Evolutionary conservation across 2,113 vertebrate genomes (phyloP), one percentile per base, ranked within the genome.

Genomic region (Monopterus albus): DNA sequence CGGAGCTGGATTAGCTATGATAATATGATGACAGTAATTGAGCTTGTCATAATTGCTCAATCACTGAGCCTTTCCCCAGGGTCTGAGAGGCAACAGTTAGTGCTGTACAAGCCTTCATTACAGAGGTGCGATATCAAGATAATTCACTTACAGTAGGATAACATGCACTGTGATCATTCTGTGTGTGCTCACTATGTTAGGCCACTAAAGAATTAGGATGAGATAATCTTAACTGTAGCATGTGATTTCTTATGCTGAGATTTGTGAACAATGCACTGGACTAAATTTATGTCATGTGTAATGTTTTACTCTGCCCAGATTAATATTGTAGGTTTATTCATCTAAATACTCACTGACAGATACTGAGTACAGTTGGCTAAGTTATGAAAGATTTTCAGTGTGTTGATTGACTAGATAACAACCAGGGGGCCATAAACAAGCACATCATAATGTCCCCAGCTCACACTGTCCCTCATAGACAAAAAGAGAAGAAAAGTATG

Each of bases 1-100:
- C 78, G 57, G 79, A 78, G 78, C 68, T 83, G 85, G 88, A 92
- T 92, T 91, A 91, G 91, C 83, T 90, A 86, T 82, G 89, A 92
- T 93, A 92, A 93, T 89, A 91, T 89, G 91, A 89, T 92, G 90
- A 92, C 91, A 91, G 90, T 94, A 93, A 92, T 93, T 93, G 91
- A 92, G 88, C 91, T 91, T 83, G 85, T 91, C 89, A 89, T 91
- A 92, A 92, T 92, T 93, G 91, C 86, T 91, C 89, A 91, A 91
- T 92, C 92, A 90, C 79, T 1, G 78, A 85, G 82, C 59, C 85
- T 82, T 79, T 89, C 88, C 91, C 90, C 31, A 33, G 89, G 88
- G 87, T 81, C 76, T 87, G 76, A 70, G 73, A 89, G 82, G 83
- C 63, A 83, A 88, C 84, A 73, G 87, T 86, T 83, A 81, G 67